Conservation (phyloP, 2,113 vertebrate species). For the Platanista minor region DNA sequence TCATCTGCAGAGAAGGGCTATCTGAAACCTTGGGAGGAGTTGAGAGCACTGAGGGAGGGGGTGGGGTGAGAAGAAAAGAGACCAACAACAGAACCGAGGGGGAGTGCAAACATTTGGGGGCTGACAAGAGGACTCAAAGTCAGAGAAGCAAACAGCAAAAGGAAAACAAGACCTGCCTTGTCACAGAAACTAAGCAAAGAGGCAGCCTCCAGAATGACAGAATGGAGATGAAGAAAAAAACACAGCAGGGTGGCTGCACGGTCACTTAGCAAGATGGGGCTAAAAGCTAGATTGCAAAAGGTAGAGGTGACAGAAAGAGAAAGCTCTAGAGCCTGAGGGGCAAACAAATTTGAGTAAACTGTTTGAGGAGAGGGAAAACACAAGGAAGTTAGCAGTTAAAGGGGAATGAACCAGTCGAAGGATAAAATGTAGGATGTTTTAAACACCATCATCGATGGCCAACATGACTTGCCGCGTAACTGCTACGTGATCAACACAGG, state of each 20-base stretch:
- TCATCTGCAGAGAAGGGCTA: too few relatives aligned
- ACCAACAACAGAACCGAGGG: neutral
- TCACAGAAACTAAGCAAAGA: neutral
- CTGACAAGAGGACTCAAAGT: neutral
- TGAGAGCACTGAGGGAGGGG: neutral
- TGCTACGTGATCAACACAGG: too few relatives aligned
- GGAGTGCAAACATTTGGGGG: neutral
- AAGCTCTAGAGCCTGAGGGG: neutral
- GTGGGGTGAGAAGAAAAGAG: too few relatives aligned
- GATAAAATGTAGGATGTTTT: neutral
- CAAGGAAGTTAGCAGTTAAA: neutral
- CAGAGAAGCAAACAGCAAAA: neutral
- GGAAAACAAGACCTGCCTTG: neutral
- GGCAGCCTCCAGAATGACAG: neutral
- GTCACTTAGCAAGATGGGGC: neutral
- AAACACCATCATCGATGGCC: fast-evolving
- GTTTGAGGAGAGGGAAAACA: neutral
- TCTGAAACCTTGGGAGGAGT: neutral
- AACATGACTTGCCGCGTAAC: neutral
- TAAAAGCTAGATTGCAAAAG: neutral
- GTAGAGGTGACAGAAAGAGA: neutral
- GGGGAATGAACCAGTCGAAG: neutral
- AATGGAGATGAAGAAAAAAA: neutral
- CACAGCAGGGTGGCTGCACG: fast-evolving
- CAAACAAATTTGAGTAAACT: neutral